Evolutionary conservation across 2,797 vertebrate genomes (phyloP), one percentile per base, ranked within the genome.

Genomic region (Melanotaenia maccullochi): DNA sequence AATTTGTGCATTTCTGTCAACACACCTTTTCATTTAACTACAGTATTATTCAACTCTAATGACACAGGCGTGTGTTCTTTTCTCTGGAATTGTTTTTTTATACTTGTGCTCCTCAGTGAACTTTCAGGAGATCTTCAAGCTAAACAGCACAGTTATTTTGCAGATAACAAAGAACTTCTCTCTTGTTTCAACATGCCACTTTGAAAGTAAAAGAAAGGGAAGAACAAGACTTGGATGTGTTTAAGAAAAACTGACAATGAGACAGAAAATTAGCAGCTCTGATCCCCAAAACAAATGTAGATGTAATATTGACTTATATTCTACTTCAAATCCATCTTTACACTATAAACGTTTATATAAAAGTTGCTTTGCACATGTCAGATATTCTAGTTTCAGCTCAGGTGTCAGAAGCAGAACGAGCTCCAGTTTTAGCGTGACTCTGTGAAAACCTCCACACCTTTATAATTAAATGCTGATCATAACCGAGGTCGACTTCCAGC

Each of bases 361-460:
- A 14, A 18, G 40, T 42, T 42, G 40, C 16, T 42, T 42, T 42
- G 40, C 40, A 42, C 5, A 22, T n/a, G 47, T 49, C 20, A 49
- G n/a, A 49, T 9, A 32, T 35, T 18, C 2, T 33, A 20, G 40
- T 49, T 24, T 60, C 4, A 25, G 40, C 16, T 64, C 38, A 47
- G 28, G 9, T 8, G 36, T 42, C 42, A 62, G 32, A 72, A 67
- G 63, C 54, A 75, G 66, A 60, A 60, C 7, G 28, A 73, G 67
- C 65, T 49, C 33, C 12, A 22, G 6, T 9, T 28, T 61, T 4
- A 32, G n/a, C 22, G 13, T 3, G 3, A 4, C 1, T 47, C 9
- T 22, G 9, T 8, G 54, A 72, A 75, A 64, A 38, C 60, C 1
- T 58, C 38, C 40, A 79, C 68, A 33, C 69, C 75, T 73, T 58